phyloP scores from a whole-genome alignment of 2,113 vertebrate genomes.

The Gobius niger region DNA sequence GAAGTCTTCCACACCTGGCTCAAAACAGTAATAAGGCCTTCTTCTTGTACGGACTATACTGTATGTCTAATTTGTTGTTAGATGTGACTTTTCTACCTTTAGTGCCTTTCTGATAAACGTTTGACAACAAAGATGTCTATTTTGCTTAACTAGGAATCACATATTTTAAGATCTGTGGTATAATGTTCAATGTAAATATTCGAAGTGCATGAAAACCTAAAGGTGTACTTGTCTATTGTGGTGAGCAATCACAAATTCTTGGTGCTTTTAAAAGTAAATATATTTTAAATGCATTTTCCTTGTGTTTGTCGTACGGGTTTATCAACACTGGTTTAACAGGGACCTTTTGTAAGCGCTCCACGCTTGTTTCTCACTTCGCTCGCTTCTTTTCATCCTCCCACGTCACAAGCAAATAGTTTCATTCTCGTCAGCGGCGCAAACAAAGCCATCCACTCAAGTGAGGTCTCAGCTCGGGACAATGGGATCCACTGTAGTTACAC shows the following conservation, averaged over 20 bases:
- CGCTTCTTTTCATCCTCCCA: constrained; percentile 39
- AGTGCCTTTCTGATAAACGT: constrained; percentile 55
- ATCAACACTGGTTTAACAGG: neutral
- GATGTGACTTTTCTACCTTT: constrained; percentile 71
- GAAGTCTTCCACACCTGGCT: constrained; percentile 64
- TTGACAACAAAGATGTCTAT: constrained; percentile 36
- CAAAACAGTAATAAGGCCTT: constrained; percentile 45
- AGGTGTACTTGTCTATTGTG: constrained; percentile 46
- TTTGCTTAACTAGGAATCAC: constrained; percentile 35
- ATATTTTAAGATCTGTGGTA: constrained; percentile 34
- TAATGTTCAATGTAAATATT: constrained; percentile 61
- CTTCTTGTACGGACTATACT: constrained; percentile 63
- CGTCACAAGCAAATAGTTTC: constrained; percentile 73
- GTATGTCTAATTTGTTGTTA: constrained; percentile 57
- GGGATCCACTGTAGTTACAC: constrained; percentile 76
- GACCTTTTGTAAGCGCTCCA: neutral
- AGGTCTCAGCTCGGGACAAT: constrained; percentile 74
- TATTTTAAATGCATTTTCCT: constrained; percentile 18
- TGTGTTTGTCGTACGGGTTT: constrained; percentile 22
- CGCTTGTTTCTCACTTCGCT: constrained; percentile 1
- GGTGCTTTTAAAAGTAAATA: constrained; percentile 70
- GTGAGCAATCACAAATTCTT: constrained; percentile 48
- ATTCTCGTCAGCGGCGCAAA: constrained; percentile 77
- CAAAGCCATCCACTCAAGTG: constrained; percentile 76
- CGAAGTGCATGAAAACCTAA: constrained; percentile 44